Evolutionary conservation across 2,113 vertebrate species (phyloP).

Genomic region (Odocoileus hemionus): DNA sequence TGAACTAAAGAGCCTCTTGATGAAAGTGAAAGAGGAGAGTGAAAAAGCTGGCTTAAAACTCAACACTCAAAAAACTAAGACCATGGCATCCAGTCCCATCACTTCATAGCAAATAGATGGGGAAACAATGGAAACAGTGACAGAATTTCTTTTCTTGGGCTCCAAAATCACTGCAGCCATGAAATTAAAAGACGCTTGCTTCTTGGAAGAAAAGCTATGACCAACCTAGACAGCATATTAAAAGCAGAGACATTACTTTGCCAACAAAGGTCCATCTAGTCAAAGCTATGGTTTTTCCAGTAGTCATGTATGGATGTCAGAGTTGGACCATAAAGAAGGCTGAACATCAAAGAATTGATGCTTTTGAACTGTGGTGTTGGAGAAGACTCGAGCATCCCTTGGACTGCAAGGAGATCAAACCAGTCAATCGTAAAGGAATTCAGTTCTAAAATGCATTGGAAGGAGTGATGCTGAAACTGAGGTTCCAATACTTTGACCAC

Average conservation of each 20-base stretch:
- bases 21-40: not conserved
- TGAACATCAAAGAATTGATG: not conserved
- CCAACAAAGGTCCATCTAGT: not conserved
- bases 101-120: not conserved
- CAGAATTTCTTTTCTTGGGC: not conserved
- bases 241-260: not conserved
- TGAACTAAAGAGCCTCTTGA: not conserved
- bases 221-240: not conserved
- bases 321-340: not conserved
- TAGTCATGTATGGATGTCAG: not conserved
- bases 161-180: not conserved
- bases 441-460: not conserved
- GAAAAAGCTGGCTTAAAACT: not conserved
- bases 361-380: not conserved
- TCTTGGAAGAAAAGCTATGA: not conserved
- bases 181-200: not conserved
- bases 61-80: not conserved
- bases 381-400: not conserved
- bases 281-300: not conserved
- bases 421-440: not conserved
- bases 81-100: not conserved
- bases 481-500: not conserved
- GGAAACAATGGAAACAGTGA: not conserved
- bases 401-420: not conserved
- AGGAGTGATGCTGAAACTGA: not conserved